These are phyloP conservation scores for Rhinella marina DNA, from an alignment of 2,797 vertebrate species.

Conservation along the genomic window DNA sequence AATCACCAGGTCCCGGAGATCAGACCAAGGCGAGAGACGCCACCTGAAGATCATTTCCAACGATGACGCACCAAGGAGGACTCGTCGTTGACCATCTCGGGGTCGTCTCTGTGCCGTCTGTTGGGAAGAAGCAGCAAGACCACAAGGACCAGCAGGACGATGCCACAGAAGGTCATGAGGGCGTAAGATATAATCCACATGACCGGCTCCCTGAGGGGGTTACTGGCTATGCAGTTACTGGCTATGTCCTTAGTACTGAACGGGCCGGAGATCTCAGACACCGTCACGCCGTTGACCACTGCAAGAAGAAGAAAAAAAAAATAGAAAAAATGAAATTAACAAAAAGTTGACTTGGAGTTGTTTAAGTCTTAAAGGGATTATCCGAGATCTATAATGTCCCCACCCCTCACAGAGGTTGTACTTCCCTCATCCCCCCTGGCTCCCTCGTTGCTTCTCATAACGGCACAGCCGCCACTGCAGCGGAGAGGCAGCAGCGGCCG, in stretches of 20 bases:
- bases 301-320: slow-evolving; percentile 51
- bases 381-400: too few species aligned
- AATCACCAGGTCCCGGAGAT: background rate
- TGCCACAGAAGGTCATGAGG: slow-evolving; percentile 87
- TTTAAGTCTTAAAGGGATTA: too few species aligned
- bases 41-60: slow-evolving; percentile 85
- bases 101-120: slow-evolving; percentile 66
- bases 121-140: slow-evolving; percentile 83
- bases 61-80: slow-evolving; percentile 93
- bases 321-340: background rate
- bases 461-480: too few species aligned
- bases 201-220: slow-evolving; percentile 77
- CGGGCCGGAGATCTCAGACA: slow-evolving; percentile 90
- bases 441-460: too few species aligned
- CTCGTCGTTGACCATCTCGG: slow-evolving; percentile 88
- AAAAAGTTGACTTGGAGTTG: background rate
- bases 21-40: background rate
- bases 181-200: slow-evolving; percentile 91
- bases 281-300: slow-evolving; percentile 77
- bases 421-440: too few species aligned
- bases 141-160: slow-evolving; percentile 83
- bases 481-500: too few species aligned
- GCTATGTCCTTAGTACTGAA: slow-evolving; percentile 85
- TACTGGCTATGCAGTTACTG: slow-evolving; percentile 78
- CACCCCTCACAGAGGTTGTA: too few species aligned